Conservation (phyloP, 2,888 invertebrate genomes). For the Protophormia terraenovae region DNA sequence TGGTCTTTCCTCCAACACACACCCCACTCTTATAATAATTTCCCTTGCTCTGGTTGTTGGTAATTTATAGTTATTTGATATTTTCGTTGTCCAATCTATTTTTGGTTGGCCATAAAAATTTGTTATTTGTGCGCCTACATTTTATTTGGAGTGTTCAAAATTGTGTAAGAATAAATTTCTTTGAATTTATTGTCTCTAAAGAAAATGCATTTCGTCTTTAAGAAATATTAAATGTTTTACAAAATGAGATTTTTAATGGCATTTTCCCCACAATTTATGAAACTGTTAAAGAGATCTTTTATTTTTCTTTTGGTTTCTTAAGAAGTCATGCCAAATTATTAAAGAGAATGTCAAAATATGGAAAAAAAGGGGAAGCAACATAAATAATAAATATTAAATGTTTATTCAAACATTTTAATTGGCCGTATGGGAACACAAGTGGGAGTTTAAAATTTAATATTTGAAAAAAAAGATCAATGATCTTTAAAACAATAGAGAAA, state of each 20-base stretch:
- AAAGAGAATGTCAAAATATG: background rate
- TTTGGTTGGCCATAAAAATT: background rate
- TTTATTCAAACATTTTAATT: constrained; percentile 39
- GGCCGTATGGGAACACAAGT: background rate
- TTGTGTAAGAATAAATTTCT: background rate
- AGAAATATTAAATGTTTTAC: constrained; percentile 7
- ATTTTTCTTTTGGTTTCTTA: background rate
- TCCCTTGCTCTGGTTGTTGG: background rate
- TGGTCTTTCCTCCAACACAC: background rate
- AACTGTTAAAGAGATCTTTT: constrained; percentile 8
- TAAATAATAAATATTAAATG: constrained; percentile 9
- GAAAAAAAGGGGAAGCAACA: background rate
- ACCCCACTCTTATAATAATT: background rate
- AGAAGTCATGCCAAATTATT: background rate
- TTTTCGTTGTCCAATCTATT: background rate
- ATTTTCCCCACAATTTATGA: constrained; percentile 33
- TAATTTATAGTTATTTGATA: background rate
- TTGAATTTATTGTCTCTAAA: background rate
- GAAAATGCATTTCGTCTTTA: constrained; percentile 12
- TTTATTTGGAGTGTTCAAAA: background rate
- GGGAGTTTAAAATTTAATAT: constrained; percentile 26
- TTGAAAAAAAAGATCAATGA: constrained; percentile 34
- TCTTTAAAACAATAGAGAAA: background rate
- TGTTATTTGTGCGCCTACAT: background rate
- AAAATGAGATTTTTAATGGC: background rate